Evolutionary conservation across 2,888 invertebrate genomes (phyloP).

Genomic region (Lamellibrachia columna): DNA sequence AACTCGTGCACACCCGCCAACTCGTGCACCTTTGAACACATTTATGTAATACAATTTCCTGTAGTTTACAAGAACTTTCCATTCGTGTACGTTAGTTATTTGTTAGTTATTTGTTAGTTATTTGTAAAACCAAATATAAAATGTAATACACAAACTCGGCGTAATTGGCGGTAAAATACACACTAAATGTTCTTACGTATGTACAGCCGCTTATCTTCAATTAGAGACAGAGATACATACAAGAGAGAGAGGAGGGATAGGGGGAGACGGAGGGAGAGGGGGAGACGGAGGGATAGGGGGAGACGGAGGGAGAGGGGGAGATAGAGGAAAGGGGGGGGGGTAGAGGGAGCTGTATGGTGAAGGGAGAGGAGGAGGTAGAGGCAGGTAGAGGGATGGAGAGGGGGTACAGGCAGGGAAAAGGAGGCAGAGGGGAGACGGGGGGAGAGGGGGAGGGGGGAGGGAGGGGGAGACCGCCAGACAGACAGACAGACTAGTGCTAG

Average conservation of each 20-base stretch:
- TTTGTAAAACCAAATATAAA: too few species aligned
- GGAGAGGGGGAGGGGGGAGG: neutral
- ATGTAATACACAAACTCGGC: too few species aligned
- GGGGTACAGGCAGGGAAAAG: neutral
- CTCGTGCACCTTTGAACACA: too few species aligned
- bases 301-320: neutral
- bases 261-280: slow-evolving; percentile 1
- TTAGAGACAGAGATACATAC: too few species aligned
- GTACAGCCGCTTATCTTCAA: too few species aligned
- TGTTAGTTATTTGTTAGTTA: too few species aligned
- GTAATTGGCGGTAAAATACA: too few species aligned
- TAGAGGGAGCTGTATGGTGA: neutral
- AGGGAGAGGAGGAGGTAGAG: neutral
- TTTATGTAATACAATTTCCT: too few species aligned
- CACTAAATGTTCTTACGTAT: too few species aligned
- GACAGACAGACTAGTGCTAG: neutral
- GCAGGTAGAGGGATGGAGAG: neutral
- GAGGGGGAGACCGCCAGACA: neutral
- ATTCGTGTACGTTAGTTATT: too few species aligned
- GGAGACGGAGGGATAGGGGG: neutral
- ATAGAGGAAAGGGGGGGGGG: neutral
- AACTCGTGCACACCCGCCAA: too few species aligned
- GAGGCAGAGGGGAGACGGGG: neutral
- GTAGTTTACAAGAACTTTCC: too few species aligned
- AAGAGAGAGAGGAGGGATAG: neutral